Evolutionary conservation across 37 sponge, comb jelly and placozoan species (phyloP).

Genomic region (Chondrilla cf. caribensis): DNA sequence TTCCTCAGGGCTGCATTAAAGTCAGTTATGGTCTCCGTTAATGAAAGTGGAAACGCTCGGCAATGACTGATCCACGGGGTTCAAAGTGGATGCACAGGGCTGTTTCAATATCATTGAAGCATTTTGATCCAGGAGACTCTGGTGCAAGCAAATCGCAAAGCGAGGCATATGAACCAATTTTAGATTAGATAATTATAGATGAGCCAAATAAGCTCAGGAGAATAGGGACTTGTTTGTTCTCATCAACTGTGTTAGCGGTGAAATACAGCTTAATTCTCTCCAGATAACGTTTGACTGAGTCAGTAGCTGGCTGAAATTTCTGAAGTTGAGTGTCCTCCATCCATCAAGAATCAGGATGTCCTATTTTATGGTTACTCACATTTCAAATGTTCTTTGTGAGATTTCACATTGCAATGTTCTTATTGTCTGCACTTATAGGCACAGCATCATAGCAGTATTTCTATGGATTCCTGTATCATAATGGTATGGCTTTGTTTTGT

Average conservation of each 20-base stretch:
- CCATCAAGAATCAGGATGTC: no score
- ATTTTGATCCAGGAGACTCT: slow-evolving; percentile 3
- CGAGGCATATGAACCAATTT: background rate
- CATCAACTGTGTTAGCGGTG: slow-evolving; percentile 17
- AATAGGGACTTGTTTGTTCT: slow-evolving; percentile 1
- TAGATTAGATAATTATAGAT: no score
- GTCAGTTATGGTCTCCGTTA: background rate
- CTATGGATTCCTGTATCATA: no score
- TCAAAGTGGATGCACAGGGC: slow-evolving; percentile 12
- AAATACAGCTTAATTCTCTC: slow-evolving; percentile 31
- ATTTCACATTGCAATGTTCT: no score
- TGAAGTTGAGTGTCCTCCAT: no score
- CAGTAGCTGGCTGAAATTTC: background rate
- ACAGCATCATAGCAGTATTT: no score
- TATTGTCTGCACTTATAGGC: no score
- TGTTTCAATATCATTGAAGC: background rate
- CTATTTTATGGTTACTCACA: no score
- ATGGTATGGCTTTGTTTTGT: no score
- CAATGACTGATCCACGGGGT: slow-evolving; percentile 20
- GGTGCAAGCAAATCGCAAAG: slow-evolving; percentile 35
- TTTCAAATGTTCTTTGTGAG: no score
- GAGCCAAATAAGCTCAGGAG: slow-evolving; percentile 19
- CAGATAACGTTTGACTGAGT: background rate
- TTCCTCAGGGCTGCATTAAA: slow-evolving; percentile 13
- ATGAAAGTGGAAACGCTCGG: slow-evolving; percentile 49